Base-by-base conservation (phyloP, 2,113 vertebrate species). In the Spheniscus mendiculus region DNA sequence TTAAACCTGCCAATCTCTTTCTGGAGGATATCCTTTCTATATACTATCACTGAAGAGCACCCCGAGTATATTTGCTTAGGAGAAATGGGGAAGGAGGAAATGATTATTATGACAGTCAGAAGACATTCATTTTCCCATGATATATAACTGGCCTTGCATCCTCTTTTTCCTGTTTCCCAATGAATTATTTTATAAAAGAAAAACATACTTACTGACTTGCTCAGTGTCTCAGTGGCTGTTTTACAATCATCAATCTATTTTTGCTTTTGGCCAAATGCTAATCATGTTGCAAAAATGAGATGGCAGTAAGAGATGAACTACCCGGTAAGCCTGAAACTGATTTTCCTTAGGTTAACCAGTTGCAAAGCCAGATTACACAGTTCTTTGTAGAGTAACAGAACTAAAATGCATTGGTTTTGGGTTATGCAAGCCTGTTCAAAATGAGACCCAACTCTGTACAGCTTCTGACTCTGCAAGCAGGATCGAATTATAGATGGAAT, bases 1-100 rank as follows among this genome's bases (percentile, higher is more conserved):
- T 99, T 99, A 99, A 99, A 99, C 98, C 98, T 99, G 99, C 98
- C 99, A 99, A 99, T 99, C 98, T 98, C 95, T 96, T 99, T 97
- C 98, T 98, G 98, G 98, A 99, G 98, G 98, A 98, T 98, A 99
- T 98, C 98, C 98, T 99, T 99, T 99, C 99, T 98, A 98, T 97
- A 97, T 76, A 96, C 97, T 95, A 96, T 94, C 87, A 81, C 87
- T 96, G 94, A 97, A 97, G 96, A 98, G 98, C 73, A 97, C 93
- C 96, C 95, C 26, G 52, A 98, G 97, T 97, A 87, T 94, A 98
- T 97, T 71, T 98, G 97, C 94, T 98, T 96, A 97, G 91, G 89
- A 96, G 88, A 98, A 98, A 98, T 88, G 63, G 92, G 91, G 91
- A 97, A 97, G 95, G 94, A 98, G 93, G 94, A 96, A 97, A 96